phyloP scores from a whole-genome alignment of 1,140 invertebrate species.

The Nixonia krombeini region DNA sequence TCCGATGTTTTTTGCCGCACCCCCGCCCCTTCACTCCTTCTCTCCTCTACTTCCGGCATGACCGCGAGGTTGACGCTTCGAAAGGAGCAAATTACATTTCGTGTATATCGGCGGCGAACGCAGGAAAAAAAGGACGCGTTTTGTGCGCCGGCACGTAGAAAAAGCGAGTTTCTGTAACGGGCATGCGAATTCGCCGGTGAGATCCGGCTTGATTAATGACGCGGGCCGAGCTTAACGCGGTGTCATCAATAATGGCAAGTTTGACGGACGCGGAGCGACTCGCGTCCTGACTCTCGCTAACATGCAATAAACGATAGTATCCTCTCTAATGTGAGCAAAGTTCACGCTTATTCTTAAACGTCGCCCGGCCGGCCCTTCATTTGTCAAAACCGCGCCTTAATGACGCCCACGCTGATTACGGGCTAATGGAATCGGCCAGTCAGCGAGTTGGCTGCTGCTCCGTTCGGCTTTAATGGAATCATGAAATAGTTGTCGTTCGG shows the following conservation, averaged over 20 bases:
- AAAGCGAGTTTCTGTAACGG: slow-evolving; percentile 11
- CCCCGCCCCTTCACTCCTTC: too few relatives aligned
- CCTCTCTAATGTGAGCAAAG: slow-evolving; percentile 46
- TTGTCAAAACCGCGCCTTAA: slow-evolving; percentile 53
- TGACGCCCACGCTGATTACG: slow-evolving; percentile 55
- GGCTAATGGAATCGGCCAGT: slow-evolving; percentile 52
- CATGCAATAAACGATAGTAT: slow-evolving; percentile 39
- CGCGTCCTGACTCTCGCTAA: slow-evolving; percentile 35
- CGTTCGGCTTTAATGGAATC: slow-evolving; percentile 41
- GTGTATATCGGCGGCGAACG: too few relatives aligned
- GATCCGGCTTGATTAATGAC: slow-evolving; percentile 45
- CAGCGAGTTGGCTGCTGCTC: slow-evolving; percentile 18
- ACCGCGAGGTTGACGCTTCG: too few relatives aligned
- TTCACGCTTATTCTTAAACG: slow-evolving; percentile 50
- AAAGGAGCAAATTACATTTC: too few relatives aligned
- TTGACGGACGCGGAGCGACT: slow-evolving; percentile 38
- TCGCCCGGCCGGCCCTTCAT: slow-evolving; percentile 43
- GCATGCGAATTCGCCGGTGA: slow-evolving; percentile 44
- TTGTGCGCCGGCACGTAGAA: too few relatives aligned
- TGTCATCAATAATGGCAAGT: slow-evolving; percentile 54
- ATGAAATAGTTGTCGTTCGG: slow-evolving; percentile 40
- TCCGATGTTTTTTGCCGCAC: too few relatives aligned
- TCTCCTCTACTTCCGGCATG: too few relatives aligned
- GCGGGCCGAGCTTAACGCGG: slow-evolving; percentile 39
- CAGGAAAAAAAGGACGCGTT: slow-evolving; percentile 14